These are phyloP conservation scores for Ceratina calcarata DNA, from an alignment of 1,140 invertebrate genomes.

Conservation along the genomic window DNA sequence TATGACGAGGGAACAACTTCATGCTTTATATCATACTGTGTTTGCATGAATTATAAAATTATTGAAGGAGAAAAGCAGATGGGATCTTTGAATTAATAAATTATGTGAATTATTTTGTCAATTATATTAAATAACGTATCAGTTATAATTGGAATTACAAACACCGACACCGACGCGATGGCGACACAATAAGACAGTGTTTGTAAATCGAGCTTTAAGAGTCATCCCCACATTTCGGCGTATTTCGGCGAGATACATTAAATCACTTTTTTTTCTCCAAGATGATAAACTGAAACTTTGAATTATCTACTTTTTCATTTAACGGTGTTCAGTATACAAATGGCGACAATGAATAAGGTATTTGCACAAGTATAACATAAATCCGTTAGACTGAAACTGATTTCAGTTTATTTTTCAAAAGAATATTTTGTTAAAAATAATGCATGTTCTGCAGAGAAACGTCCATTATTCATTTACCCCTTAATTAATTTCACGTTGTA, in stretches of 20 bases:
- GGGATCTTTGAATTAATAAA: too few species aligned
- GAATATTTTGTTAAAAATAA: neutral
- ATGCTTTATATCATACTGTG: too few species aligned
- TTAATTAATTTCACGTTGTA: neutral
- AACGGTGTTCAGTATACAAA: constrained; percentile 9
- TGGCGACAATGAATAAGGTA: constrained; percentile 43
- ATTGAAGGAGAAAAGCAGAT: too few species aligned
- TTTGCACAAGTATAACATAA: too few species aligned
- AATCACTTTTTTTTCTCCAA: constrained; percentile 19
- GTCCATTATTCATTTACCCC: neutral
- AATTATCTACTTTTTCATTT: neutral
- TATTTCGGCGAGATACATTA: constrained; percentile 20
- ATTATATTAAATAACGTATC: neutral
- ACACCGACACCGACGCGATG: too few species aligned
- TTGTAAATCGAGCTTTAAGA: constrained; percentile 22
- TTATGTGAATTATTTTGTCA: too few species aligned
- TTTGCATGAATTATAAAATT: too few species aligned
- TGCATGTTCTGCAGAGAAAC: too few species aligned
- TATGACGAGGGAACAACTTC: too few species aligned
- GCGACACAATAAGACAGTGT: neutral
- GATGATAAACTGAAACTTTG: constrained; percentile 14
- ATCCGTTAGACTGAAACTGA: too few species aligned
- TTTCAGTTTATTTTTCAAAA: too few species aligned
- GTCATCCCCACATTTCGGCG: neutral
- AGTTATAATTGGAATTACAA: too few species aligned